phyloP scores from a whole-genome alignment of 30 jellyfish, hydroid and myxozoan species.

The Calvadosia cruxmelitensis region DNA sequence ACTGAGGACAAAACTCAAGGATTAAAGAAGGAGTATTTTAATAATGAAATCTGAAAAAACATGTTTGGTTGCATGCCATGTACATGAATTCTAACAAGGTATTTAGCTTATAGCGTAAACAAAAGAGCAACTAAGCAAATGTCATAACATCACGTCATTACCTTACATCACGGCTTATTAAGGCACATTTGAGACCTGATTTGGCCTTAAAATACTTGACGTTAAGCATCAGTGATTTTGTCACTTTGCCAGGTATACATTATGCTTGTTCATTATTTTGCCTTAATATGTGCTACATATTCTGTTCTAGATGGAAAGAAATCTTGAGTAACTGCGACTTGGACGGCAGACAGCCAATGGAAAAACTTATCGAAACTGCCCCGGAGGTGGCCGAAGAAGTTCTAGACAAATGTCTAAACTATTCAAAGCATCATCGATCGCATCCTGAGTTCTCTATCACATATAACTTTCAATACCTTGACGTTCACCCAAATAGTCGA shows the following conservation, averaged over 20 bases:
- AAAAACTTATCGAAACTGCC: slow-evolving; percentile 53
- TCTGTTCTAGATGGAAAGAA: slow-evolving; percentile 66
- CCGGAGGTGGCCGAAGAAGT: slow-evolving; percentile 80
- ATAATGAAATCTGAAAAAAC: no score
- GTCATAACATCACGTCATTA: no score
- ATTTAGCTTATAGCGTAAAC: no score
- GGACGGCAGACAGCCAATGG: slow-evolving; percentile 73
- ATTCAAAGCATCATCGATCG: slow-evolving; percentile 33
- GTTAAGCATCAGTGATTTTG: no score
- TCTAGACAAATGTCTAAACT: slow-evolving; percentile 38
- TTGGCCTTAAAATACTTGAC: no score
- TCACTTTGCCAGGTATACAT: background rate
- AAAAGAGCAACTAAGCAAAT: no score
- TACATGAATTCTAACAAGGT: no score
- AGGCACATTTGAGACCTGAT: no score
- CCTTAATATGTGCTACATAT: background rate
- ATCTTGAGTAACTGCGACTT: slow-evolving; percentile 30
- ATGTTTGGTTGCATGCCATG: no score
- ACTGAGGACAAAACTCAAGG: no score
- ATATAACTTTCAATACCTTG: slow-evolving; percentile 54
- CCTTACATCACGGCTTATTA: no score
- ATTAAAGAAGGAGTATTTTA: no score
- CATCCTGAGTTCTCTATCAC: slow-evolving; percentile 37
- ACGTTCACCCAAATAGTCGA: slow-evolving; percentile 23
- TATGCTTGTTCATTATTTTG: background rate